Base-by-base conservation (phyloP, 53 echinoderm and acorn worm genomes). In the Temnopleurus reevesii region DNA sequence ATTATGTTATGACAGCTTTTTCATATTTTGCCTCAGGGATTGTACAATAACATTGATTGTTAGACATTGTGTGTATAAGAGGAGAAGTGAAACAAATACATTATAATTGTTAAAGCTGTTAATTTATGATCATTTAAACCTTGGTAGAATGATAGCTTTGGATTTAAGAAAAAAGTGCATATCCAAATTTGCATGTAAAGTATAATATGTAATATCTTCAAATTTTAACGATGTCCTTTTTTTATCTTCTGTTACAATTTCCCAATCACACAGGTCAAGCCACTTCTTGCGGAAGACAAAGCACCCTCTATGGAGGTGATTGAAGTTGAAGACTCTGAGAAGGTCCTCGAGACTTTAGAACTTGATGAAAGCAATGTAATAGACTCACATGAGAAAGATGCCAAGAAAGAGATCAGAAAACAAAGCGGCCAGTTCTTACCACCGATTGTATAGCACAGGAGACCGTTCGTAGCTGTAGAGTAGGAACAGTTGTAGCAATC, bases 401-500 rank as follows among this genome's bases (percentile, higher is more conserved):
- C 7, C 8, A 91, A 87, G 79, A 60, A 65, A 17, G 89, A 93
- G 17, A 35, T 53, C n/a, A n/a, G n/a, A 25, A 84, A 76, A 29
- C 84, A 91, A 3, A 54, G 77, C 0, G 81, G 84, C 38, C 93
- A 93, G 56, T 93, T 93, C 86, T 57, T 93, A 28, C 93, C 93
- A 2, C 91, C 91, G 8, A 93, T 93, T 34, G 64, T 91, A 84
- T 93, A 93, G 89, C 83, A 77, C 15, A 87, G 65, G 88, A 79
- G 79, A 71, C n/a, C n/a, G n/a, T n/a, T 18, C 4, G 35, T 71
- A 71, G 71, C 36, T 2, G 45, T 21, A 76, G 44, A 21, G 2
- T 19, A 43, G 45, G 76, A 47, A 46, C 27, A 45, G 28, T 12
- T 55, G 33, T 38, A 36, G 36, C 6, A 38, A 15, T 41, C 38